These are phyloP conservation scores for Mesorhabditis belari DNA, from an alignment of 2,888 invertebrate species.

Conservation along the genomic window DNA sequence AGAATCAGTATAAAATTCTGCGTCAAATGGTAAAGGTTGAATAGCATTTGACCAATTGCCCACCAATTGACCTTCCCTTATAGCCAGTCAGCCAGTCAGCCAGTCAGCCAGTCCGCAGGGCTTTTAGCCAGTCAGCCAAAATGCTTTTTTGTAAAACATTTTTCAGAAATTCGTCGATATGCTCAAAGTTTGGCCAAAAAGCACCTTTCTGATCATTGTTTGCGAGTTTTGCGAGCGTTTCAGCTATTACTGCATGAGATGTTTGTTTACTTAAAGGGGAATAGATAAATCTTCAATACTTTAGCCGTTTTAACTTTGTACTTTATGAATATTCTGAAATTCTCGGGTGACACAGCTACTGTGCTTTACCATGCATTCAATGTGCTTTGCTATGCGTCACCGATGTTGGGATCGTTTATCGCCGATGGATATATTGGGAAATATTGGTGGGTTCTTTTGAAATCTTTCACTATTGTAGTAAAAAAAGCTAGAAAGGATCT, in stretches of 20 bases:
- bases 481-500: neutral
- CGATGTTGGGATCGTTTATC: slow-evolving; percentile 80
- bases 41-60: too few relatives aligned
- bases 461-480: neutral
- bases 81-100: too few relatives aligned
- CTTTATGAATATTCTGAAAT: slow-evolving; percentile 71
- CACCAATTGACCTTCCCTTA: too few relatives aligned
- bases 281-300: slow-evolving; percentile 14
- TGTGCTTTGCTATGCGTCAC: slow-evolving; percentile 82
- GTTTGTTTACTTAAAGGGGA: slow-evolving; percentile 57
- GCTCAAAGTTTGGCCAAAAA: slow-evolving; percentile 35
- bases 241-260: slow-evolving; percentile 90
- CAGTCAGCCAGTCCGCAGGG: too few relatives aligned
- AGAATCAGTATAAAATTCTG: too few relatives aligned
- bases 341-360: slow-evolving; percentile 70
- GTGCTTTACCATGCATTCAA: slow-evolving; percentile 81
- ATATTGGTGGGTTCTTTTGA: slow-evolving; percentile 63
- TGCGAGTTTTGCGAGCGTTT: slow-evolving; percentile 97
- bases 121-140: too few relatives aligned
- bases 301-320: slow-evolving; percentile 84
- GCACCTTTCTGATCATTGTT: slow-evolving; percentile 66
- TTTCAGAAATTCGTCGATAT: slow-evolving; percentile 4
- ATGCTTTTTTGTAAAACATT: neutral
- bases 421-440: slow-evolving; percentile 87
- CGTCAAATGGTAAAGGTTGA: too few relatives aligned